Base-by-base conservation (phyloP, 2,113 vertebrate species). In the Osmerus mordax region DNA sequence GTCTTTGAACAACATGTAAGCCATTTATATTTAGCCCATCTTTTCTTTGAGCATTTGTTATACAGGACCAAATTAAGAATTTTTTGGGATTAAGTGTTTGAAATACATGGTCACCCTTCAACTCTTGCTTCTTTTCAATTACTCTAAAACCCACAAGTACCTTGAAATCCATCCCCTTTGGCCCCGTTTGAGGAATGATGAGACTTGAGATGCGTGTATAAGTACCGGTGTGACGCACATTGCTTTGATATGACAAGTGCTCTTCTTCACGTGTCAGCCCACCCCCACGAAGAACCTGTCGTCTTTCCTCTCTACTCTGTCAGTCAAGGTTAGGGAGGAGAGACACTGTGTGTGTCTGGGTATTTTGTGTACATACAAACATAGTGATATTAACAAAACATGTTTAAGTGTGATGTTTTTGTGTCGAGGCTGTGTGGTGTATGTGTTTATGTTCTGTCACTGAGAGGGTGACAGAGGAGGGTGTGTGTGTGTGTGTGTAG, bases 231-330 rank as follows among this genome's bases (percentile, higher is more conserved):
- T 76, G 65, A 53, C 62, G n/a, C 8, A 25, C 16, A 4, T 29
- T 9, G 72, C 74, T 74, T 73, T 68, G 64, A 80, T 21, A 70
- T 67, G 69, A 72, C 72, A 53, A 64, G 66, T 68, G 65, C 62
- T 77, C 65, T 28, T 71, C 47, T 73, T 56, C 54, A 64, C 53
- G 56, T 74, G 71, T 78, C 80, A 78, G 58, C 65, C 65, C 12
- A 32, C 71, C 51, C 76, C 63, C 75, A 59, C 54, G 13, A 19
- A 58, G 66, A 28, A 28, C 56, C 64, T 79, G 79, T 72, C 63
- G 9, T n/a, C 65, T 67, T 54, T 29, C 67, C 69, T 55, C 74
- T 73, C 60, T 56, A 16, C 67, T 58, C 76, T 67, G 76, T 74
- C 76, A 70, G 41, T 81, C 74, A 74, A 55, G 21, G 54, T 55